Evolutionary conservation across 1,140 invertebrate genomes (phyloP), one percentile per base, ranked within the genome.

Genomic region (Potamilus streckersoni): DNA sequence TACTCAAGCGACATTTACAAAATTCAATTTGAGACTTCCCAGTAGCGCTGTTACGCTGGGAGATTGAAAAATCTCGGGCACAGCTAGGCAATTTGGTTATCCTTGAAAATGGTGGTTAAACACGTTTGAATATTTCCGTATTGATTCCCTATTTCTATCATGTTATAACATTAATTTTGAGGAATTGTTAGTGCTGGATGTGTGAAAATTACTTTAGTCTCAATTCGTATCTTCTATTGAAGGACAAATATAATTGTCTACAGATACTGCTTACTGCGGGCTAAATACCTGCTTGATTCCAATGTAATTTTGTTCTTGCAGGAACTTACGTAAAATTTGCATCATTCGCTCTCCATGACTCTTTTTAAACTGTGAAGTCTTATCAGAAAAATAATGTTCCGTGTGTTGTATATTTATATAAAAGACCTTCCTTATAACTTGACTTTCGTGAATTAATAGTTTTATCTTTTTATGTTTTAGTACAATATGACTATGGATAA

Each of bases 121-220:
- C 70, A 71, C 72, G 73, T 77, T 77, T 77, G 75, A 77, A 77
- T 77, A 77, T 77, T 77, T 72, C 57, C 67, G 70, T 77, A 71
- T 77, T 68, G 58, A 71, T 68, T 56, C 70, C 73, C 72, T 69
- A 77, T 77, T 77, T 72, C 75, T 72, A 67, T 38, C 68, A 62
- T 65, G 68, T 77, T 77, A 77, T 77, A 69, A 66, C 70, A 66
- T 77, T 77, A 77, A 67, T 66, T 72, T 71, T 61, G 70, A 77
- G 73, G 75, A 77, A 77, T 77, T n/a, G 63, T 55, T 66, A n/a
- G 69, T 55, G 75, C 62, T 55, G 72, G 72, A 68, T 68, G 20
- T 72, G 73, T 77, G 75, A 63, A 77, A 77, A 77, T 77, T 77
- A 64, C 64, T 71, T 77, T 77, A 77, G 75, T 77, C 72, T 77